phyloP scores from a whole-genome alignment of 2,113 vertebrate genomes.

The Globicephala melas region DNA sequence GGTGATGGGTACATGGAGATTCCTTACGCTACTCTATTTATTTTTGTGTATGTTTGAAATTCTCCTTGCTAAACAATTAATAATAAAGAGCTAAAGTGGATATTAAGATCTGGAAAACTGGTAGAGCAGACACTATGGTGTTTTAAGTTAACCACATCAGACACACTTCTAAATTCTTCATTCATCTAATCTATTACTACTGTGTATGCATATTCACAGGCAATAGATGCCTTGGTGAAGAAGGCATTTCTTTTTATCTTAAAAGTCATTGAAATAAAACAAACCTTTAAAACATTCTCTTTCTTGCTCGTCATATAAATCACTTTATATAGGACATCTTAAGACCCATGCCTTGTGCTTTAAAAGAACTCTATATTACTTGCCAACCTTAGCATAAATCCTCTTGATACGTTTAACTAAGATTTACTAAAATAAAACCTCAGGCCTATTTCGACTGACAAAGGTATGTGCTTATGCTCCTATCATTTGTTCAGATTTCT shows the following conservation, averaged over 20 bases:
- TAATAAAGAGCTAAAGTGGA: neutral
- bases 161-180: neutral
- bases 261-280: conserved; percentile 35
- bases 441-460: neutral
- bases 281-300: neutral
- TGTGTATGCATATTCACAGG: neutral
- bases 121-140: neutral
- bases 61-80: conserved; percentile 2
- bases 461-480: neutral
- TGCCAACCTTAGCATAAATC: conserved; percentile 42
- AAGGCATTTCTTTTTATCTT: conserved; percentile 44
- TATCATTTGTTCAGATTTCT: conserved; percentile 27
- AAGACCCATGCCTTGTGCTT: neutral
- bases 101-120: neutral
- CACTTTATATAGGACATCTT: neutral
- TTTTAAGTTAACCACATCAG: neutral
- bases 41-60: neutral
- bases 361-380: conserved; percentile 37
- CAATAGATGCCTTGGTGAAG: neutral
- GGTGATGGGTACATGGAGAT: neutral
- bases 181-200: neutral
- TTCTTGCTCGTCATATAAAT: conserved; percentile 16
- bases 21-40: neutral
- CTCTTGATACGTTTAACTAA: conserved; percentile 52
- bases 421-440: conserved; percentile 39